These are phyloP conservation scores for Isoperla grammatica DNA, from an alignment of 2,888 invertebrate species.

Conservation along the genomic window DNA sequence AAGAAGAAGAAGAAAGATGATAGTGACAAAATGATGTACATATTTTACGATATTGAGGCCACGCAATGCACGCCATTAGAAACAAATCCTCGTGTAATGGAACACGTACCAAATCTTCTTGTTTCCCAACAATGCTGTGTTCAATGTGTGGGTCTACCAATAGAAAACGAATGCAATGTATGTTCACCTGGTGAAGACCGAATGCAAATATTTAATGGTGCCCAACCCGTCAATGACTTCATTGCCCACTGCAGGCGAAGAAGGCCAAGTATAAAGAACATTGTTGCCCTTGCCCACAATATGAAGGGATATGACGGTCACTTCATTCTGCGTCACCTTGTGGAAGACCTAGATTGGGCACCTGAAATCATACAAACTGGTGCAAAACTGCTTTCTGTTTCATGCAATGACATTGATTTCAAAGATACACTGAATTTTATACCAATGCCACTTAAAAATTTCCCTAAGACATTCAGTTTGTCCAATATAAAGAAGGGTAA, in stretches of 20 bases:
- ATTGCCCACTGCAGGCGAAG: neutral
- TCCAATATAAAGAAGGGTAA: neutral
- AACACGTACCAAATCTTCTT: neutral
- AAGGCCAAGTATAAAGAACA: neutral
- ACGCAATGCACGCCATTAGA: neutral
- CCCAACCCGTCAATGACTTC: neutral
- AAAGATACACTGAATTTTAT: constrained; percentile 5
- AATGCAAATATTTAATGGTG: neutral
- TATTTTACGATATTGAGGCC: constrained; percentile 10
- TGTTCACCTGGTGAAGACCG: neutral
- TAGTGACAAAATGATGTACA: neutral
- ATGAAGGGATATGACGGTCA: constrained; percentile 13
- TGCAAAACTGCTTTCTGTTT: neutral
- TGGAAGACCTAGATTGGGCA: neutral
- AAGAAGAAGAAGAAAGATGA: neutral
- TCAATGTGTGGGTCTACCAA: neutral
- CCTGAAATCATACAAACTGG: neutral
- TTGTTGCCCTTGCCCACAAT: constrained; percentile 6
- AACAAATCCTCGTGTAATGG: neutral
- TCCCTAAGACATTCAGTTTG: neutral
- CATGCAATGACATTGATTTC: neutral
- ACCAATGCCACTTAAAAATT: constrained; percentile 5
- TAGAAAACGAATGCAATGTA: neutral
- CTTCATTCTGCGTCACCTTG: constrained; percentile 1
- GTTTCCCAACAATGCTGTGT: neutral